Conservation (phyloP, 1,140 invertebrate species). For the Gryllus bimaculatus region DNA sequence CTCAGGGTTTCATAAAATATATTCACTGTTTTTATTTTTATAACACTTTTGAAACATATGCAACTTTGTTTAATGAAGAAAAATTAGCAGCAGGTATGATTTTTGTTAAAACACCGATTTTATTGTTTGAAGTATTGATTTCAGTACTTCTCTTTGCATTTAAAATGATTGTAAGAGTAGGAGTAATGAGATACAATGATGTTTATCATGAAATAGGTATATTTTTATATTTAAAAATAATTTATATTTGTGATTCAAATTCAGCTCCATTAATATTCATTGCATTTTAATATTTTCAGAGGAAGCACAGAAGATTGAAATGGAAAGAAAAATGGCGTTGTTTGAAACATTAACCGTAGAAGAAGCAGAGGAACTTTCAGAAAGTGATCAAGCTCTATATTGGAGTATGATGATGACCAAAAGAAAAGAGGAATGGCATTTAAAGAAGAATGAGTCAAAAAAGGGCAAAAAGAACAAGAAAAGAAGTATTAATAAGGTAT, state of each 20-base stretch:
- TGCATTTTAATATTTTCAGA: background rate
- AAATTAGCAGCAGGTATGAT: background rate
- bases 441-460: background rate
- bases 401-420: background rate
- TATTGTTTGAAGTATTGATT: too few species aligned
- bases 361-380: background rate
- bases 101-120: too few species aligned
- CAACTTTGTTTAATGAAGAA: background rate
- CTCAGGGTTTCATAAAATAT: background rate
- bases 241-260: too few species aligned
- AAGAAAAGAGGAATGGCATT: background rate
- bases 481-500: background rate
- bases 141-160: too few species aligned
- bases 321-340: background rate
- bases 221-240: too few species aligned
- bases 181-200: too few species aligned
- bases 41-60: background rate
- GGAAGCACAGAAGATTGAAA: background rate
- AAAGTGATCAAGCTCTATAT: background rate
- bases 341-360: background rate
- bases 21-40: background rate
- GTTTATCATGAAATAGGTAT: too few species aligned
- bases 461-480: background rate
- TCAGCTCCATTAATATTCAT: too few species aligned
- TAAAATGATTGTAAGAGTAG: too few species aligned